These are phyloP conservation scores for Microtus ochrogaster DNA, from an alignment of 2,113 vertebrate genomes.

Conservation along the genomic window DNA sequence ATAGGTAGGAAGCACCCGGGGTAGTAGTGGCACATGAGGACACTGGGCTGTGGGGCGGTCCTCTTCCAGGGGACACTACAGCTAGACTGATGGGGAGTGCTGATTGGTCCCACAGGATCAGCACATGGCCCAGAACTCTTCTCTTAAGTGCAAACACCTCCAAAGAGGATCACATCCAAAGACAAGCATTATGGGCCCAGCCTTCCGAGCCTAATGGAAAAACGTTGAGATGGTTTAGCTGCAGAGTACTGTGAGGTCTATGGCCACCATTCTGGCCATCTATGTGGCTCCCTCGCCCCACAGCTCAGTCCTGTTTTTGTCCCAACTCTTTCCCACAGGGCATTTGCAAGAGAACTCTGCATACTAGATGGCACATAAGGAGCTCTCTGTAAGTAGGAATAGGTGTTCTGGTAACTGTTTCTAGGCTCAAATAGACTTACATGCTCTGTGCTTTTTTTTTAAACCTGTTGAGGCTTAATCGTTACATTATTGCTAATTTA, in stretches of 20 bases:
- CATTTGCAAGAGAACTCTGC: background rate
- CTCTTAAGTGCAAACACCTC: background rate
- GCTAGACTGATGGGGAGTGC: background rate
- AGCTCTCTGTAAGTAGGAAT: background rate
- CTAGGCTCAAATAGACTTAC: background rate
- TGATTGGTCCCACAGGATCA: background rate
- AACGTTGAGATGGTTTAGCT: background rate
- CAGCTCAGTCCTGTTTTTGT: background rate
- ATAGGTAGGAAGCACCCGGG: background rate
- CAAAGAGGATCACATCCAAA: background rate
- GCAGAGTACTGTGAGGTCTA: background rate
- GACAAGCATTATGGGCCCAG: background rate
- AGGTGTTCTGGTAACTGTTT: background rate
- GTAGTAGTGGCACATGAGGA: background rate
- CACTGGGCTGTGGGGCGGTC: background rate
- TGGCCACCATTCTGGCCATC: background rate
- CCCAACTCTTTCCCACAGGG: background rate
- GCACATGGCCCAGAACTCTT: background rate
- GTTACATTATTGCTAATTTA: slow-evolving; percentile 4
- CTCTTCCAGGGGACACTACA: background rate
- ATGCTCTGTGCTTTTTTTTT: background rate
- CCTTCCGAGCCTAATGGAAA: background rate
- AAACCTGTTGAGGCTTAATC: background rate
- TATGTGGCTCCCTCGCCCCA: background rate
- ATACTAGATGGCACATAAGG: background rate